phyloP scores from a whole-genome alignment of 1,140 invertebrate genomes.

The Phenacoccus solenopsis region DNA sequence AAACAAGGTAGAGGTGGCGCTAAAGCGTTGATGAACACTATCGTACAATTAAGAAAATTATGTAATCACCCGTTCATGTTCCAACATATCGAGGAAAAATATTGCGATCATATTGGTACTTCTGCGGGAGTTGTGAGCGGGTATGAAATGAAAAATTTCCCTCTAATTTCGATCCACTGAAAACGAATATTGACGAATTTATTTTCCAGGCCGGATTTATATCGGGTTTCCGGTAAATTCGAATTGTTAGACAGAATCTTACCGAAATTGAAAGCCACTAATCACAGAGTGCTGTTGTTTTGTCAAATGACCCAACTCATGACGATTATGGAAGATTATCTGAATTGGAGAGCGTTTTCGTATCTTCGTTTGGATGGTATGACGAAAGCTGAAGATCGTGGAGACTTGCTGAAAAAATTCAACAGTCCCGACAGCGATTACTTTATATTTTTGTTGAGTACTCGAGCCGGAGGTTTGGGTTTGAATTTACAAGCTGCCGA shows the following conservation, averaged over 20 bases:
- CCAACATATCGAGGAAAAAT: constrained; percentile 94
- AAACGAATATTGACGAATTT: neutral
- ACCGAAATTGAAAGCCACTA: constrained; percentile 82
- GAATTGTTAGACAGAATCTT: constrained; percentile 94
- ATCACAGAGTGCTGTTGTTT: constrained; percentile 90
- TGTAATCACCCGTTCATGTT: constrained; percentile 99
- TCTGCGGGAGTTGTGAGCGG: constrained; percentile 55
- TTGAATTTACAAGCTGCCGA: constrained; percentile 97
- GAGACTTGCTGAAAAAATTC: constrained; percentile 82
- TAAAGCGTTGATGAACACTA: constrained; percentile 98
- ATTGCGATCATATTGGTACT: constrained; percentile 73
- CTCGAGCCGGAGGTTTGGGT: constrained; percentile 90
- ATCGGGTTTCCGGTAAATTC: constrained; percentile 91
- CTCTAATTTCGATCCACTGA: neutral
- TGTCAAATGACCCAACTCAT: constrained; percentile 99
- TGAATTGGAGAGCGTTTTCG: constrained; percentile 48
- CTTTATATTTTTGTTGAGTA: constrained; percentile 93
- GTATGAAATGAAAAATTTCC: constrained; percentile 35
- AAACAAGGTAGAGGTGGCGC: constrained; percentile 88
- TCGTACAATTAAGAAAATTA: constrained; percentile 93
- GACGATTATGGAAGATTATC: constrained; percentile 98
- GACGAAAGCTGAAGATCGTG: constrained; percentile 95
- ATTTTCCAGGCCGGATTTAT: constrained; percentile 69
- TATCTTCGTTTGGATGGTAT: constrained; percentile 75
- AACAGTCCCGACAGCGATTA: constrained; percentile 73